Base-by-base conservation (phyloP, 1,140 invertebrate genomes). In the Sarcophaga peregrina region DNA sequence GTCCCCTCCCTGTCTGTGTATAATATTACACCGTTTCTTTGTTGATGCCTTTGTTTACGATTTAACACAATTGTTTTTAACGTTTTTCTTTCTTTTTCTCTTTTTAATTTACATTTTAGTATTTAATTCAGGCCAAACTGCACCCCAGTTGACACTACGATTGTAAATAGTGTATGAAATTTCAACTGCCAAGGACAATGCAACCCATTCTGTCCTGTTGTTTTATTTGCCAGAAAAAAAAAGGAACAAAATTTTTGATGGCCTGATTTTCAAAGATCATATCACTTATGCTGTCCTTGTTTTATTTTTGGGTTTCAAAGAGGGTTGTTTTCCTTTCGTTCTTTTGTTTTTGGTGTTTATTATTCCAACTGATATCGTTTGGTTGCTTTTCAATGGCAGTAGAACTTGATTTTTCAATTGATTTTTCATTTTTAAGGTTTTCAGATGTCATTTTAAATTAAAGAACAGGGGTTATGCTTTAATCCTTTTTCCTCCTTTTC, bases 61-160 rank as follows among this genome's bases (percentile, higher is more conserved):
- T 78, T 78, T 78, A 78, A 52, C 75, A 78, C 75, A 78, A 78
- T 78, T 78, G 75, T 78, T 78, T 76, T 78, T 78, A 78, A 78
- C 75, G 52, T 78, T 78, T 78, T 9, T 78, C 50, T 47, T 48
- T 76, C 25, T 76, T 76, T 76, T 46, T 47, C 47, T 76, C 5
- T 20, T 52, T 78, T 78, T 20, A 52, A 50, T 78, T 78, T 78
- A 47, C 75, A 78, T 78, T 78, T 78, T 78, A 50, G 47, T 68
- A n/a, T 68, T 68, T 68, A 68, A 58, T 68, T 68, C 20, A 20
- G 20, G n/a, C 15, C 58, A 37, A 62, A 62, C n/a, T 62, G 74
- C 74, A 76, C 74, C 74, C 75, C 75, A 52, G 62, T 68, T 68
- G 62, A 68, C 62, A 68, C 62, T 68, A 68, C 17, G n/a, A 58